Percentiles rank a stretch among this genome's conserved stretches.
Conservation (phyloP, 2,113 vertebrate genomes). For the Chunga burmeisteri region DNA sequence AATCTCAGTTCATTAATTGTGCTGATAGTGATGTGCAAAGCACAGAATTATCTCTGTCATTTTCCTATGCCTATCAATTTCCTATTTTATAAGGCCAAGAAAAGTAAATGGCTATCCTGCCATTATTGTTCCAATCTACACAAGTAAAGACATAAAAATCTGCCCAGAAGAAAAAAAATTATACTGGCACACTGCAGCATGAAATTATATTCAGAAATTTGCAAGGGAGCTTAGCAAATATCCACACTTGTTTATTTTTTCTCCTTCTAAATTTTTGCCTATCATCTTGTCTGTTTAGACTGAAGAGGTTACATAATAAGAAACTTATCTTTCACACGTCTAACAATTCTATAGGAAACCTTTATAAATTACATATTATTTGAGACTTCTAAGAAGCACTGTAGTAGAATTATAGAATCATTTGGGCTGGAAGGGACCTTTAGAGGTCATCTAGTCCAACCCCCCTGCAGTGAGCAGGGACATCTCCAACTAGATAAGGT, state of each 20-base stretch:
- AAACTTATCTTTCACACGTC: neutral
- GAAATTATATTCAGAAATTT: neutral
- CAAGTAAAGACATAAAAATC: neutral
- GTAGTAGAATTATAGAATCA: neutral
- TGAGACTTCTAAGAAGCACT: neutral
- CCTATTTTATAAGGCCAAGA: neutral
- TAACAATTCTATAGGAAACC: neutral
- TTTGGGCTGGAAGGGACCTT: no score
- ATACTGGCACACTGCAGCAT: neutral
- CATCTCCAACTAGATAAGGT: no score
- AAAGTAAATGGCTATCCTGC: neutral
- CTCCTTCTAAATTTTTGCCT: neutral
- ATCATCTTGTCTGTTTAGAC: neutral
- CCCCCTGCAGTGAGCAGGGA: no score
- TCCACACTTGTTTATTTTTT: neutral
- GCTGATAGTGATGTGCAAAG: neutral
- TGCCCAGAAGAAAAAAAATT: neutral
- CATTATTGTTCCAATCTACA: neutral
- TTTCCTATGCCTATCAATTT: neutral
- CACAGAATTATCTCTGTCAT: neutral
- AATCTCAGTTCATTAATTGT: neutral
- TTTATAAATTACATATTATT: neutral
- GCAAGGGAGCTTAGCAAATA: neutral
- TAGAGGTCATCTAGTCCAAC: no score
- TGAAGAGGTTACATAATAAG: neutral